These are phyloP conservation scores for Alentia gelatinosa DNA, from an alignment of 2,888 invertebrate species.

Conservation along the genomic window DNA sequence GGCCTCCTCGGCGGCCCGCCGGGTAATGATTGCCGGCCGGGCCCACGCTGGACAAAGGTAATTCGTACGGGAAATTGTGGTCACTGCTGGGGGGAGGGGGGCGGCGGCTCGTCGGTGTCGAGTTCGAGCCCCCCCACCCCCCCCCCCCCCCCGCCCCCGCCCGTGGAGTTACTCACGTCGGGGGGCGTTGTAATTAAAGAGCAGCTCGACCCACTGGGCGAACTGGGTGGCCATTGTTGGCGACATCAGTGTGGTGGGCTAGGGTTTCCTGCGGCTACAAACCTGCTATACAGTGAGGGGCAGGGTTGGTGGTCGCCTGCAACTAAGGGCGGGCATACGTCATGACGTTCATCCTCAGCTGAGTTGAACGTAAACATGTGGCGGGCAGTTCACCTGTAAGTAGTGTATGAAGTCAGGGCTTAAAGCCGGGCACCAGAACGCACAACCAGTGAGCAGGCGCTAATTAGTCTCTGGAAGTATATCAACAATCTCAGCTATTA, in stretches of 20 bases:
- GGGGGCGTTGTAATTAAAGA: conserved; percentile 24
- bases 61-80: conserved; percentile 39
- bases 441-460: no score
- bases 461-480: no score
- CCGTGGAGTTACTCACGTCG: not conserved
- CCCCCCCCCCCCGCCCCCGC: not conserved
- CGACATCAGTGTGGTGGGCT: not conserved
- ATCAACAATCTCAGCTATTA: no score
- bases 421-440: no score
- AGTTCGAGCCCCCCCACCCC: no score
- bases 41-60: conserved; percentile 24
- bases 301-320: no score
- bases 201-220: not conserved
- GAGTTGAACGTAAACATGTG: no score
- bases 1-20: not conserved
- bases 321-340: no score
- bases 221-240: not conserved
- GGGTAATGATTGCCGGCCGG: not conserved
- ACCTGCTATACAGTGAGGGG: no score
- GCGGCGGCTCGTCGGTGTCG: not conserved
- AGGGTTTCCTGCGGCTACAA: not conserved
- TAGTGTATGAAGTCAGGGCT: no score
- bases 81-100: not conserved
- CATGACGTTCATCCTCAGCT: no score
- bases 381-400: no score